phyloP scores from a whole-genome alignment of 1,140 invertebrate species.

The Macrocentrus cingulum region DNA sequence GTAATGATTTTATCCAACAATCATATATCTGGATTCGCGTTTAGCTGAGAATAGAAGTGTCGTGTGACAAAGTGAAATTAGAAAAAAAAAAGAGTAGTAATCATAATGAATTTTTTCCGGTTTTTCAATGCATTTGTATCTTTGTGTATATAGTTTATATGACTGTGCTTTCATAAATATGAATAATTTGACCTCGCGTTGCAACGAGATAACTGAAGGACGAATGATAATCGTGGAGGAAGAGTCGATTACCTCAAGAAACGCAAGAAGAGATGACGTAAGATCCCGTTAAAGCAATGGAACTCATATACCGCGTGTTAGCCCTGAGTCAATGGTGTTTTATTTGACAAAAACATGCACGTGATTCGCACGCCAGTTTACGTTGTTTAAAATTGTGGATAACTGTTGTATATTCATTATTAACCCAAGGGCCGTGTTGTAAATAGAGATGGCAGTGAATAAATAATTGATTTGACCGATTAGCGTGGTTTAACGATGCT shows the following conservation, averaged over 20 bases:
- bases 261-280: background rate
- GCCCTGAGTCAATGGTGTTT: background rate
- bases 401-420: too few species aligned
- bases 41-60: too few species aligned
- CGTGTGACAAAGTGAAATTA: too few species aligned
- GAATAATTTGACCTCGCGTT: conserved; percentile 23
- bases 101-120: too few species aligned
- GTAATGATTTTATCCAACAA: too few species aligned
- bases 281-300: background rate
- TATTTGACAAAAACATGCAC: conserved; percentile 3
- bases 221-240: conserved; percentile 1
- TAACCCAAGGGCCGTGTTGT: too few species aligned
- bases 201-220: conserved; percentile 31
- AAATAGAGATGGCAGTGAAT: too few species aligned
- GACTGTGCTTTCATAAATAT: background rate
- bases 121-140: too few species aligned
- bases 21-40: too few species aligned
- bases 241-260: conserved; percentile 11
- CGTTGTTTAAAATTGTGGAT: background rate
- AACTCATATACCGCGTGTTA: background rate
- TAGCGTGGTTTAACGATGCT: background rate
- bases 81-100: too few species aligned
- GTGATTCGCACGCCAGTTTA: conserved; percentile 2
- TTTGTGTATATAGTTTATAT: too few species aligned
- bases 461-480: too few species aligned